These are phyloP conservation scores for Gobius niger DNA, from an alignment of 2,113 vertebrate genomes.

Conservation along the genomic window DNA sequence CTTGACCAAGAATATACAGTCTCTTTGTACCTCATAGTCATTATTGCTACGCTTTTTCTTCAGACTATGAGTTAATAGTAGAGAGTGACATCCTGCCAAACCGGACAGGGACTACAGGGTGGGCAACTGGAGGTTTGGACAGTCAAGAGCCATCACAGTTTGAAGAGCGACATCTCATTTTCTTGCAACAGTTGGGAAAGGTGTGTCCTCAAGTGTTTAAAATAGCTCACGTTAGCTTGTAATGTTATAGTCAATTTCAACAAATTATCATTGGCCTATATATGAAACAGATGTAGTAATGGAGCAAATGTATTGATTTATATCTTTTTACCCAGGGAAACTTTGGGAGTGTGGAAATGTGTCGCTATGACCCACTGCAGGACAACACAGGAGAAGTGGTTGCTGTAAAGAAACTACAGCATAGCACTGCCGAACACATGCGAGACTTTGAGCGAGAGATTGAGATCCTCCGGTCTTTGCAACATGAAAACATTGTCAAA, in stretches of 20 bases:
- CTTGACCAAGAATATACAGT: background rate
- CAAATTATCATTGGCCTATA: background rate
- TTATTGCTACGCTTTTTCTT: background rate
- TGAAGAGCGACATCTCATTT: conserved; percentile 96
- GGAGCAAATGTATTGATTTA: background rate
- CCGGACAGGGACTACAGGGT: conserved; percentile 78
- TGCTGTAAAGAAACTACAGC: conserved; percentile 96
- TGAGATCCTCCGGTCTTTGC: conserved; percentile 94
- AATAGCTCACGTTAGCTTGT: background rate
- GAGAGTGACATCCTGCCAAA: conserved; percentile 92
- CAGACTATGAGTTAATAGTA: conserved; percentile 92
- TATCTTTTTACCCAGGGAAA: conserved; percentile 82
- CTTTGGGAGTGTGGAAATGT: conserved; percentile 98
- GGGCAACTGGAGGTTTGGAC: conserved; percentile 83
- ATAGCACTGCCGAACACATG: conserved; percentile 92
- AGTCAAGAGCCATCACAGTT: conserved; percentile 89
- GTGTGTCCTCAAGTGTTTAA: conserved; percentile 55
- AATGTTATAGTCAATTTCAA: background rate
- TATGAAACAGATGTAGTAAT: background rate
- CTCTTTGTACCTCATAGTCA: background rate
- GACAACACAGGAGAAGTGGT: conserved; percentile 97
- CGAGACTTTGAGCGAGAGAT: conserved; percentile 97
- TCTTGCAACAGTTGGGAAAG: conserved; percentile 95
- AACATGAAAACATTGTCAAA: conserved; percentile 97
- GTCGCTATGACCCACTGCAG: conserved; percentile 93